Conservation (phyloP, 2,888 invertebrate genomes). For the Ophraella communa region DNA sequence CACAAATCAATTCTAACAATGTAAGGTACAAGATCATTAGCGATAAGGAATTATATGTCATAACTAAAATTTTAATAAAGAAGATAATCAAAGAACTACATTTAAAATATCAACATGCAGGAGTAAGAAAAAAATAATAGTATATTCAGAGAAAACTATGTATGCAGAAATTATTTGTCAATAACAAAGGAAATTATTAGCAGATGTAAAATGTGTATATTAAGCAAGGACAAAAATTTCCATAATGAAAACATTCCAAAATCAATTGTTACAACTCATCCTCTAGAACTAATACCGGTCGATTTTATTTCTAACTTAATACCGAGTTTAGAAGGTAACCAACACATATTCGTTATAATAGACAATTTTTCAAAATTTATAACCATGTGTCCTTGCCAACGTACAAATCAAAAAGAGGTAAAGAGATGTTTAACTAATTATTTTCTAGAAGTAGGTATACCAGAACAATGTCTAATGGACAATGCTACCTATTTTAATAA, state of each 20-base stretch:
- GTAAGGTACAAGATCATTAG: background rate
- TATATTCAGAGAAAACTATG: conserved; percentile 18
- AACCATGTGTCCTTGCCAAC: conserved; percentile 10
- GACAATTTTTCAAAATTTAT: conserved; percentile 30
- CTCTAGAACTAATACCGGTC: conserved; percentile 12
- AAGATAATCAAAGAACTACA: conserved; percentile 14
- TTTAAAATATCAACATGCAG: conserved; percentile 11
- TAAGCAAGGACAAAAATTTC: conserved; percentile 11
- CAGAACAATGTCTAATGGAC: no score
- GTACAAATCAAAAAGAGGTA: no score
- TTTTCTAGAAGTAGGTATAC: no score
- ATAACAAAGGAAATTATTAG: conserved; percentile 1
- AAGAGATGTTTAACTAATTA: no score
- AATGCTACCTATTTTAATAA: no score
- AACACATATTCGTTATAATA: conserved; percentile 21
- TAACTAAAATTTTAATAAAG: background rate
- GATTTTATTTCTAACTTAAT: conserved; percentile 16
- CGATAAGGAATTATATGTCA: conserved; percentile 7
- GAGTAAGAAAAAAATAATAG: background rate
- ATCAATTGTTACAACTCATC: conserved; percentile 4
- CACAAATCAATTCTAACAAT: background rate
- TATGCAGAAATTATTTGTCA: background rate
- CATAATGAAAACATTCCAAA: conserved; percentile 1
- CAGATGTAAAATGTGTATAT: conserved; percentile 4
- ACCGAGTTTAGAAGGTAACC: background rate